Base-by-base conservation (phyloP, 2,888 invertebrate genomes). In the Caenorhabditis becei region DNA sequence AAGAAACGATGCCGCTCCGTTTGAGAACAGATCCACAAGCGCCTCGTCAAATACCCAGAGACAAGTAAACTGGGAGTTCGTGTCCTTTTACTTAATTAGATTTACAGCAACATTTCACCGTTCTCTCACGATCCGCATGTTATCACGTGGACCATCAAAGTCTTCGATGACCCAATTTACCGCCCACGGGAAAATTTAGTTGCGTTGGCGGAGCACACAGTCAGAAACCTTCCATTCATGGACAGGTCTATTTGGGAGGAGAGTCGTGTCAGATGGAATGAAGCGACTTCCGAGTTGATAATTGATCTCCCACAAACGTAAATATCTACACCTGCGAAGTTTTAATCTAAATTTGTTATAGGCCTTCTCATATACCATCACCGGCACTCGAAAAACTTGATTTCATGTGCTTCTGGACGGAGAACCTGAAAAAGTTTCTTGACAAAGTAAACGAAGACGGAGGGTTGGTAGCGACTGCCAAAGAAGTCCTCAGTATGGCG, bases 301-400 rank as follows among this genome's bases (percentile, higher is more conserved):
- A 23, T 72, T 37, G 56, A 72, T 10, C 41, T 72, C 5, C 72
- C 72, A 0, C 44, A 18, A 20, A 24, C 63, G 71, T 71, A 44
- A 44, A 54, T 11, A 4, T 11, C 26, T 24, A 3, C 16, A 41
- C 14, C 28, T 32, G 32, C 53, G 10, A 18, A 28, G 14, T n/a
- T 16, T 47, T 4, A 32, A 1, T 35, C 20, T 53, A 2, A 24
- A 11, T 0, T 47, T 16, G 11, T 80, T 80, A 4, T 44, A 80
- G 80, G 14, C 11, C 62, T 14, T 59, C 80, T 7, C 80, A 80
- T 44, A 51, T 80, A 16, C 58, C 77, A n/a, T 77, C 77, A 0
- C 80, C 80, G 4, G 80, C 80, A 18, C 63, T 80, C 5, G 80
- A 80, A 28, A 71, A 62, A n/a, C 54, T 77, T 16, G 67, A 63